phyloP scores from a whole-genome alignment of 2,888 invertebrate genomes.

The Limnephilus lunatus region DNA sequence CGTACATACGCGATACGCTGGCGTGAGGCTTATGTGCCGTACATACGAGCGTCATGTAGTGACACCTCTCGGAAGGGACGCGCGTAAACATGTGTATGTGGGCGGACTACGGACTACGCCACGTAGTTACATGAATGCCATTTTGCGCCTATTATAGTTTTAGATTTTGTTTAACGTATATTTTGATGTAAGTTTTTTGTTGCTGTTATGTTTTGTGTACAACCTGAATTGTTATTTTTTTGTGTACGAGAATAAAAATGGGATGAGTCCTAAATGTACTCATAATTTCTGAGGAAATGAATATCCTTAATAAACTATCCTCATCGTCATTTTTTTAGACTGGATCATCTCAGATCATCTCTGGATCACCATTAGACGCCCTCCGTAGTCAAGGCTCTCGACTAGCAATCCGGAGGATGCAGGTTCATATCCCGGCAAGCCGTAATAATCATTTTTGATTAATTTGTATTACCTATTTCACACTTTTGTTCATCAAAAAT shows the following conservation, averaged over 20 bases:
- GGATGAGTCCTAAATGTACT: no score
- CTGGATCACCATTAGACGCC: no score
- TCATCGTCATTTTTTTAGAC: no score
- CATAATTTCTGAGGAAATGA: no score
- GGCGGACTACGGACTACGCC: neutral
- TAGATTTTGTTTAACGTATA: neutral
- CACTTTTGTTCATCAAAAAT: no score
- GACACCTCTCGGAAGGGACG: slow-evolving; percentile 42
- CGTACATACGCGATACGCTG: slow-evolving; percentile 53
- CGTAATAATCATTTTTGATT: no score
- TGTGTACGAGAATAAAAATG: neutral
- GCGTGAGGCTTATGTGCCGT: slow-evolving; percentile 39
- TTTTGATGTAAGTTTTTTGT: neutral
- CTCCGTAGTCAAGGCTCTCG: no score
- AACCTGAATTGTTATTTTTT: neutral
- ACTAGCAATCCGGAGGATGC: no score
- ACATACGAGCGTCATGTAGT: slow-evolving; percentile 28
- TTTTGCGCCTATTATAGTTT: neutral
- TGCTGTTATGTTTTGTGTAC: neutral
- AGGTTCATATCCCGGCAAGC: no score
- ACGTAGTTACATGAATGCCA: neutral
- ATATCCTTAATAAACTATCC: no score
- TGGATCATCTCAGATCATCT: no score
- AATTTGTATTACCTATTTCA: no score
- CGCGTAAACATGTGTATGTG: neutral